Evolutionary conservation across 2,888 invertebrate genomes (phyloP).

Genomic region (Apoderus coryli): DNA sequence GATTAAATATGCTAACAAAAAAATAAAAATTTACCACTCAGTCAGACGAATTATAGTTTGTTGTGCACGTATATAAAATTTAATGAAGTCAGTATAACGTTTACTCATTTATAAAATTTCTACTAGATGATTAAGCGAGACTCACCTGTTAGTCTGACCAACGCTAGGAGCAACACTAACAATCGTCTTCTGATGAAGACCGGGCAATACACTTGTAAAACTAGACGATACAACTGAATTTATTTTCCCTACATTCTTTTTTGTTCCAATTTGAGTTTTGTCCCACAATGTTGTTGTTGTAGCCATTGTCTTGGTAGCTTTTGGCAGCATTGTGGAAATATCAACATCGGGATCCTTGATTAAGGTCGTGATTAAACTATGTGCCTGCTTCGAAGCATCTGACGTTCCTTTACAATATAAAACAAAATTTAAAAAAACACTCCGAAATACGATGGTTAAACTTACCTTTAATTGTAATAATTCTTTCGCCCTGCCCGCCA

Average conservation of each 20-base stretch:
- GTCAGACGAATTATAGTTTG: too few relatives aligned
- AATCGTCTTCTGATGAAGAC: too few relatives aligned
- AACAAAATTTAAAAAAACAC: constrained; percentile 10
- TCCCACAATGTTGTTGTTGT: constrained; percentile 42
- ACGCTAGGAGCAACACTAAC: too few relatives aligned
- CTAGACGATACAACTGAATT: too few relatives aligned
- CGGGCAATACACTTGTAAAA: too few relatives aligned
- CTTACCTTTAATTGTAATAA: constrained; percentile 94
- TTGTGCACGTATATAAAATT: too few relatives aligned
- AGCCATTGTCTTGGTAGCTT: constrained; percentile 36
- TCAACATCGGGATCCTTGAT: constrained; percentile 94
- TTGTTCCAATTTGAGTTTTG: constrained; percentile 37
- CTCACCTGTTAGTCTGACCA: too few relatives aligned
- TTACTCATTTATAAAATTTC: too few relatives aligned
- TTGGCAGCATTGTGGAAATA: constrained; percentile 65
- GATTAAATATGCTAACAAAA: too few relatives aligned
- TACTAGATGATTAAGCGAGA: too few relatives aligned
- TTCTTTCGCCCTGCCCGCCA: constrained; percentile 86
- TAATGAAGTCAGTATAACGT: too few relatives aligned
- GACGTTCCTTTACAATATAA: constrained; percentile 52
- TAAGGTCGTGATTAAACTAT: constrained; percentile 76
- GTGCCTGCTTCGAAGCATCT: constrained; percentile 87
- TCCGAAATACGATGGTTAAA: constrained; percentile 30
- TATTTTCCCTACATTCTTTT: constrained; percentile 30
- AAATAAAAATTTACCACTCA: too few relatives aligned